A percentile compares a stretch with the other conserved stretches of the same genome.
These are phyloP conservation scores for Hydroisotoma schaefferi DNA, from an alignment of 2,888 invertebrate species.

Conservation along the genomic window DNA sequence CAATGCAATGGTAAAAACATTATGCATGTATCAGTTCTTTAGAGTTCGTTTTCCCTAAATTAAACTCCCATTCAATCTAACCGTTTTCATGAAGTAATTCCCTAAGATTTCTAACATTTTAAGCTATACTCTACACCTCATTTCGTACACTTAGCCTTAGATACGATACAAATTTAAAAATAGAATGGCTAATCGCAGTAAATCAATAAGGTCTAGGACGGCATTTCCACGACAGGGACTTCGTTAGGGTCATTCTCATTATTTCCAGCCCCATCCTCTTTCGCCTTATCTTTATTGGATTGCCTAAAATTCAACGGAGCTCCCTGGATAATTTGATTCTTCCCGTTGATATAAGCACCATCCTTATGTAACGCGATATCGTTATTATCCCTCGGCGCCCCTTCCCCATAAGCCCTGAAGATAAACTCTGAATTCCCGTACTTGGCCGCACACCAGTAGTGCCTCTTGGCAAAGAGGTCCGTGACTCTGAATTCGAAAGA, in stretches of 20 bases:
- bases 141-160: too few species aligned
- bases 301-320: neutral
- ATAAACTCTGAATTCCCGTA: slow-evolving; percentile 30
- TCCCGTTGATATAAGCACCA: slow-evolving; percentile 45
- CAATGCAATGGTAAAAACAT: too few species aligned
- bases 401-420: slow-evolving; percentile 47
- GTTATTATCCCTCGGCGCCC: slow-evolving; percentile 46
- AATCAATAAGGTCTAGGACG: too few species aligned
- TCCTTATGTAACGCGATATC: slow-evolving; percentile 33
- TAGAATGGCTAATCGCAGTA: too few species aligned
- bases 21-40: too few species aligned
- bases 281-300: neutral
- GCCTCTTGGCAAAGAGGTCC: slow-evolving; percentile 43
- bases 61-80: too few species aligned
- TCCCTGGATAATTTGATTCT: slow-evolving; percentile 15
- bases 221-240: too few species aligned
- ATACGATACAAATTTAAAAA: too few species aligned
- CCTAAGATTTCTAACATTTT: too few species aligned
- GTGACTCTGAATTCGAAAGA: slow-evolving; percentile 40
- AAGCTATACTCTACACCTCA: too few species aligned
- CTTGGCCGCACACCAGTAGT: slow-evolving; percentile 43
- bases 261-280: neutral
- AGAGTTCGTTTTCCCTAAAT: too few species aligned
- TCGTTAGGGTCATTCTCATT: neutral
- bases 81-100: too few species aligned